phyloP scores from a whole-genome alignment of 1,140 invertebrate species.

The Tribolium castaneum region DNA sequence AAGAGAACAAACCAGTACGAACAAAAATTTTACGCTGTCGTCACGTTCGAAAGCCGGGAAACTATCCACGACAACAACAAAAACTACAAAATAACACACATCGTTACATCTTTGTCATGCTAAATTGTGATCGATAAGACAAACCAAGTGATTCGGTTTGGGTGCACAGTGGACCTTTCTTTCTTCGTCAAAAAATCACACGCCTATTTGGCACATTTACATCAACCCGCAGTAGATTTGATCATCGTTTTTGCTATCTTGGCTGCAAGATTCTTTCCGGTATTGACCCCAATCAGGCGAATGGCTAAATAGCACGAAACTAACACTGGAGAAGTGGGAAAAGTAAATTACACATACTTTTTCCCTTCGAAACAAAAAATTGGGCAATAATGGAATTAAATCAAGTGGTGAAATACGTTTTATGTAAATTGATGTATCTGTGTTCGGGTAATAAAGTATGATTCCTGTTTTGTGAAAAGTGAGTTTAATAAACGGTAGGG shows the following conservation, averaged over 20 bases:
- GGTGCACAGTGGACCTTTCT: not conserved
- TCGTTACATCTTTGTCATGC: not conserved
- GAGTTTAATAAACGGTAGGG: constrained; percentile 1
- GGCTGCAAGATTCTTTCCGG: not conserved
- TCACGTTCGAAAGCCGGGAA: not conserved
- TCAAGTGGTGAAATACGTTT: not conserved
- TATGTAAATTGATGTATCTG: not conserved
- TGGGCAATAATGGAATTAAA: not conserved
- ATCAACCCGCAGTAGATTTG: not conserved
- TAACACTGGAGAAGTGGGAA: not conserved
- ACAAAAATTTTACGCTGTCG: not conserved
- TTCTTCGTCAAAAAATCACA: not conserved
- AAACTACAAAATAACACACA: not conserved
- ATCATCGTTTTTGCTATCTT: not conserved
- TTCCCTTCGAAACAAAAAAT: not conserved
- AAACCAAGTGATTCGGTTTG: not conserved
- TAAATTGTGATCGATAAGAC: not conserved
- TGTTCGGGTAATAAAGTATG: not conserved
- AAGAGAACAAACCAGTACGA: not conserved
- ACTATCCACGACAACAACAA: not conserved
- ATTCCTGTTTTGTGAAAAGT: not conserved
- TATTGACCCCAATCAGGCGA: not conserved
- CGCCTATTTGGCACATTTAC: not conserved
- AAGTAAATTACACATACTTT: not conserved
- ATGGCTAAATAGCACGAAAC: not conserved